Evolutionary conservation across 2,113 vertebrate species (phyloP), one percentile per base, ranked within the genome.

Genomic region (Euleptes europaea): DNA sequence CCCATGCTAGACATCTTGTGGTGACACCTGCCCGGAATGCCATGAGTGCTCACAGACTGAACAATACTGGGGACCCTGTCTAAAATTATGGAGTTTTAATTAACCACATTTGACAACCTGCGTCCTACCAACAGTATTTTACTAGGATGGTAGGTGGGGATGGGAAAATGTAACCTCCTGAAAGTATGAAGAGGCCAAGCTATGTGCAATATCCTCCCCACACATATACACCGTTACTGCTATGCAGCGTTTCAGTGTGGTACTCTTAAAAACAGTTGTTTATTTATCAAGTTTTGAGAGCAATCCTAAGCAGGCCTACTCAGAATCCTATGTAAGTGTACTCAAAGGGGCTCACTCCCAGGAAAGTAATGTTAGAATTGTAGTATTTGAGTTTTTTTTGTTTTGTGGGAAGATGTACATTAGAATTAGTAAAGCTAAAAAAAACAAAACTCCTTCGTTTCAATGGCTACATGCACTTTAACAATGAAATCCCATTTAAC

Each of bases 401-500:
- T 51, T 81, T 70, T 81, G 23, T 23, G 7, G 7, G 14, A 82
- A 57, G 67, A 54, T 71, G 47, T 40, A n/a, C 9, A 9, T 33
- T 33, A 51, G 66, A 82, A 82, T 38, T 54, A 38, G 33, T 28
- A 33, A 47, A 38, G 66, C 66, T 70, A 4, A 71, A 54, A 35
- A 70, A 81, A 70, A 71, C 26, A 80, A 67, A 44, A 79, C 60
- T 13, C 23, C 23, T 2, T 67, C 12, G 28, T 54, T 70, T 57
- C 54, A 57, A 69, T 44, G n/a, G 33, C 66, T 33, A 47, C 21
- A 71, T 54, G 51, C 33, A 40, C 66, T 82, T 71, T 71, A 71
- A 82, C 47, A 71, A 23, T 54, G 33, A 82, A 71, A 82, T 71
- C 67, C 80, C 79, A 51, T 82, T n/a, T n/a, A n/a, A n/a, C n/a